Evolutionary conservation across 2,113 vertebrate species (phyloP), one percentile per base, ranked within the genome.

Genomic region (Megalops atlanticus): DNA sequence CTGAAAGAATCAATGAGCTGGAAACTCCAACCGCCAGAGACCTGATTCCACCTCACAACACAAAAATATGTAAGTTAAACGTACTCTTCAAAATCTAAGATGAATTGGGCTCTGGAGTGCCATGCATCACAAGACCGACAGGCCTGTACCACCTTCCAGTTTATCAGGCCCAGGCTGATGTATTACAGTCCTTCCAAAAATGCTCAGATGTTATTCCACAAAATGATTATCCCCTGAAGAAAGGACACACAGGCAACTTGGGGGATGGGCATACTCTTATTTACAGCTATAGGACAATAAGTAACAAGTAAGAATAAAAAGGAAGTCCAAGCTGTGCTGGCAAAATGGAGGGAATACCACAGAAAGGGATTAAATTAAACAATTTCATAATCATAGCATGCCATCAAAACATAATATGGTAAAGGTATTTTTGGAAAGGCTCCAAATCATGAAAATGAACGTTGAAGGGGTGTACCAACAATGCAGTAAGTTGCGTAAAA

Each of bases 21-120:
- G 31, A 54, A 36, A 80, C 47, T 64, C 24, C 47, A 68, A 39
- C 76, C 76, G 39, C 40, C 64, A 78, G 54, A 41, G 33, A 72
- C n/a, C 0, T 43, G 16, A 77, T 77, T 77, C 76, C 76, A 38
- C n/a, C 24, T 24, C 49, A 27, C 72, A 24, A 38, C 40, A 75
- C 24, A 54, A 33, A 31, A 79, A 18, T 33, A 70, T 79, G 31
- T n/a, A 47, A 40, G 64, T 45, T 79, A 49, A 52, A 39, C 21
- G 41, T 54, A 72, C 52, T 43, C 43, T 40, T 33, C 70, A 52
- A 38, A 74, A 38, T 16, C 78, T 64, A 35, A 70, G 33, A 74
- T 54, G 39, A 69, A 79, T 69, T 54, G n/a, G 45, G 47, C 45
- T 52, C 8, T n/a, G 6, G 40, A 38, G 47, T 38, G 3, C 24